These are phyloP conservation scores for Lamellibrachia luymesi DNA, from an alignment of 1,140 invertebrate species.

Conservation along the genomic window DNA sequence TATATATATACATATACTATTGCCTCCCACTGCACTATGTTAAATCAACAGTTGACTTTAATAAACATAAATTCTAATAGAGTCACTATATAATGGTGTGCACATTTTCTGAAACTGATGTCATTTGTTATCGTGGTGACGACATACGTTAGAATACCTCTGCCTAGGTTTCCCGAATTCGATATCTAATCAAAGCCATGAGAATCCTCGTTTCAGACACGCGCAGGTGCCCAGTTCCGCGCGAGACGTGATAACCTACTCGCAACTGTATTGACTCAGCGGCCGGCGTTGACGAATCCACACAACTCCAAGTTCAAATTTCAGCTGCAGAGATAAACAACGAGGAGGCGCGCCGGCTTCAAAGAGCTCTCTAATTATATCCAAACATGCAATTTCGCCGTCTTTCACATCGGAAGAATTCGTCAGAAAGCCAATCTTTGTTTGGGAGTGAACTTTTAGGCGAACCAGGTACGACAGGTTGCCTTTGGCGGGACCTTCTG, in stretches of 20 bases:
- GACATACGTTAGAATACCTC: background rate
- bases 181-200: background rate
- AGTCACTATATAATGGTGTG: background rate
- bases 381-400: constrained; percentile 3
- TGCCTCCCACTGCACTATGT: no score
- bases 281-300: background rate
- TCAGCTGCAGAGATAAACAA: background rate
- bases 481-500: background rate
- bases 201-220: background rate
- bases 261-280: background rate
- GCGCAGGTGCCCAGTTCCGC: background rate
- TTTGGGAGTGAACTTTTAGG: background rate
- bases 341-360: background rate
- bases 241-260: background rate
- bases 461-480: background rate
- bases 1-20: no score
- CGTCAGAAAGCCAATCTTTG: background rate
- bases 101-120: background rate
- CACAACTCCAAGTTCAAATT: background rate
- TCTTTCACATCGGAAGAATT: background rate
- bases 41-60: no score
- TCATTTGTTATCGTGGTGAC: background rate
- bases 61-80: no score
- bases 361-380: background rate
- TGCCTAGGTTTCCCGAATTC: background rate